These are phyloP conservation scores for Siderastrea radians DNA, from an alignment of 92 coral and sea anemone species.

Conservation along the genomic window DNA sequence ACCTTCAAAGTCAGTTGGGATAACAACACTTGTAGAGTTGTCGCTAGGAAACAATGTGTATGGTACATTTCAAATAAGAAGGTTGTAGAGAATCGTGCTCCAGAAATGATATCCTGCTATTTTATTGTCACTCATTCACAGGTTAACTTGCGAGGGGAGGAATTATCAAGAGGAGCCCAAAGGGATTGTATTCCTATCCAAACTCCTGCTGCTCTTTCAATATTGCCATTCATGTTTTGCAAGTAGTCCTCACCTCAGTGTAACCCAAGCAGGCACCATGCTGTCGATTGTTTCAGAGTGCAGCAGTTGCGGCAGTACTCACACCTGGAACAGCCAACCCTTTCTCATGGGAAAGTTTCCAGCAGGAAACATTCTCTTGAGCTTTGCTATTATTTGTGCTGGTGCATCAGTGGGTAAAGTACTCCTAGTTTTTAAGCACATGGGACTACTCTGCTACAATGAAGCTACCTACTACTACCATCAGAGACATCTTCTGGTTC, in stretches of 20 bases:
- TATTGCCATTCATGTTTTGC: slow-evolving; percentile 32
- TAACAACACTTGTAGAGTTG: too few relatives aligned
- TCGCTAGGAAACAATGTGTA: too few relatives aligned
- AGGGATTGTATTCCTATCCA: slow-evolving; percentile 43
- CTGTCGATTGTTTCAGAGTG: slow-evolving; percentile 22
- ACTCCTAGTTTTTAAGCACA: slow-evolving; percentile 9
- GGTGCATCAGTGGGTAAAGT: slow-evolving; percentile 17
- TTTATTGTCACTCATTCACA: slow-evolving; percentile 1
- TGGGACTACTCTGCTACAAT: slow-evolving; percentile 1
- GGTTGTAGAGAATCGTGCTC: too few relatives aligned
- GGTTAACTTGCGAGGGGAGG: slow-evolving; percentile 14
- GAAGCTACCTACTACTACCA: slow-evolving; percentile 14
- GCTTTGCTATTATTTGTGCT: slow-evolving; percentile 10
- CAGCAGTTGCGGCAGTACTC: background rate
- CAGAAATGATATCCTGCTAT: too few relatives aligned
- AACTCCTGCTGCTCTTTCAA: slow-evolving; percentile 33
- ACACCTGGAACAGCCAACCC: slow-evolving; percentile 41
- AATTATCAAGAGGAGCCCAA: slow-evolving; percentile 38
- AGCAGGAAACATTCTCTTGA: slow-evolving; percentile 25
- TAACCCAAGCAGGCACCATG: slow-evolving; percentile 46
- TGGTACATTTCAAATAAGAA: too few relatives aligned
- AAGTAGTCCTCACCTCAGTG: slow-evolving; percentile 10
- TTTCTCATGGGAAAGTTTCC: slow-evolving; percentile 30
- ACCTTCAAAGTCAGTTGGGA: too few relatives aligned
- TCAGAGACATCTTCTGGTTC: slow-evolving; percentile 16